Percentiles rank a stretch among this genome's conserved stretches.
Evolutionary conservation across 2,113 vertebrate species (phyloP).

Genomic region (Synodontis membranacea): DNA sequence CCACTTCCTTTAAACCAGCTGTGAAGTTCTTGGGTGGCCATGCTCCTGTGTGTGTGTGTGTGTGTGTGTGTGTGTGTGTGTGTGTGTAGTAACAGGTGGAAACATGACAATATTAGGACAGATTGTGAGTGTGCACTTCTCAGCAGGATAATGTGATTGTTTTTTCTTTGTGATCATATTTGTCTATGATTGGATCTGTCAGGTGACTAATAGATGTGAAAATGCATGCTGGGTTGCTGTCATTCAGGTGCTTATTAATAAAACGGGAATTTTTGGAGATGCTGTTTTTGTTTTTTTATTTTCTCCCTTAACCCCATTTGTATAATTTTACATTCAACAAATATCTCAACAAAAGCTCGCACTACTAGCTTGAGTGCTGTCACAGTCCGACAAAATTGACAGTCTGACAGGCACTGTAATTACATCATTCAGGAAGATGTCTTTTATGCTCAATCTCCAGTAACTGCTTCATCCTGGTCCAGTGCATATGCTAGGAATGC

Average conservation of each 20-base stretch:
- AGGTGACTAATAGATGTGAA: conserved; percentile 29
- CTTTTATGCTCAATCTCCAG: not conserved
- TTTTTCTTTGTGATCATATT: not conserved
- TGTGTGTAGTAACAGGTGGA: conserved; percentile 3
- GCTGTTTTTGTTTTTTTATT: conserved; percentile 1
- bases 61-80: not conserved
- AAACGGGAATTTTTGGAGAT: conserved; percentile 7
- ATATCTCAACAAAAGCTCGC: not conserved
- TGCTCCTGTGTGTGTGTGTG: not conserved
- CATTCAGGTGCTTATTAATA: conserved; percentile 8
- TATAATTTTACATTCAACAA: conserved; percentile 19
- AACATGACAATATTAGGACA: conserved; percentile 9
- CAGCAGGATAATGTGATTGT: not conserved
- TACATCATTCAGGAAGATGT: not conserved
- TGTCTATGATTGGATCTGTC: conserved; percentile 19
- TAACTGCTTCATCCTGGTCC: not conserved
- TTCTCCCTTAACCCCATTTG: conserved; percentile 19
- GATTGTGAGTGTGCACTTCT: not conserved
- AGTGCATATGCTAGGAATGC: not conserved
- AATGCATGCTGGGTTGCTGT: conserved; percentile 27
- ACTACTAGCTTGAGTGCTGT: not conserved
- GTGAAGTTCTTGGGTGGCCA: conserved; percentile 5
- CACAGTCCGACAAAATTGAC: not conserved
- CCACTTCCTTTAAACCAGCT: conserved; percentile 5
- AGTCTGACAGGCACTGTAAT: not conserved